Conservation (phyloP, 1,140 invertebrate genomes). For the Brachionus plicatilis region DNA sequence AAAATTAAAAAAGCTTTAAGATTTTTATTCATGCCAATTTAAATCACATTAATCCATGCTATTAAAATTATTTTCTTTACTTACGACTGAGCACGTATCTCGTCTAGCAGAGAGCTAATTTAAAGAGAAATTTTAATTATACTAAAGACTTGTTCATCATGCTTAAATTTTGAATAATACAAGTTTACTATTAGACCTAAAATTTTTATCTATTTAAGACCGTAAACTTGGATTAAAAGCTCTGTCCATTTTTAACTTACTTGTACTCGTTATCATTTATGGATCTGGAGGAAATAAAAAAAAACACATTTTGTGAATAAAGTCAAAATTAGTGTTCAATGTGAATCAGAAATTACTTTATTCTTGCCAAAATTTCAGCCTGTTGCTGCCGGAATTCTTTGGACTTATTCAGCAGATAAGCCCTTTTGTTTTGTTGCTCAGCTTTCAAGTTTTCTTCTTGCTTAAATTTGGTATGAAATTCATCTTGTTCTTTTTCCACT, state of each 20-base stretch:
- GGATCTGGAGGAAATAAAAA: not conserved
- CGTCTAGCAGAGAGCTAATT: not conserved
- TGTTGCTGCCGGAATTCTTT: conserved; percentile 48
- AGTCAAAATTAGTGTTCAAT: not conserved
- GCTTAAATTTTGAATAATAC: not conserved
- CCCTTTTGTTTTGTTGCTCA: conserved; percentile 48
- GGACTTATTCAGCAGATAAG: conserved; percentile 47
- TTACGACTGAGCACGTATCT: not conserved
- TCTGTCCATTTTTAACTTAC: not conserved
- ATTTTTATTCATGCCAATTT: not conserved
- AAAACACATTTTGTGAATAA: not conserved
- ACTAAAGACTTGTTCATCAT: not conserved
- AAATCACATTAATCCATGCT: conserved; percentile 14
- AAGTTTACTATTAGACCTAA: not conserved
- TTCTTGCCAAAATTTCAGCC: conserved; percentile 54
- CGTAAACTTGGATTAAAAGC: not conserved
- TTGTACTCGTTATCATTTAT: not conserved
- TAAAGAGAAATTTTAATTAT: not conserved
- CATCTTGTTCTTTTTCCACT: conserved; percentile 51
- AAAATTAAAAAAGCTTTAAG: not conserved
- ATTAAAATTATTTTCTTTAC: not conserved
- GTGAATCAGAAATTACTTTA: conserved; percentile 49
- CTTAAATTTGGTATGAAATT: conserved; percentile 50
- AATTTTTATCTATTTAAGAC: not conserved
- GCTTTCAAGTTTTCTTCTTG: conserved; percentile 48